phyloP scores from a whole-genome alignment of 2,888 invertebrate genomes.

The Lasiommata megera region DNA sequence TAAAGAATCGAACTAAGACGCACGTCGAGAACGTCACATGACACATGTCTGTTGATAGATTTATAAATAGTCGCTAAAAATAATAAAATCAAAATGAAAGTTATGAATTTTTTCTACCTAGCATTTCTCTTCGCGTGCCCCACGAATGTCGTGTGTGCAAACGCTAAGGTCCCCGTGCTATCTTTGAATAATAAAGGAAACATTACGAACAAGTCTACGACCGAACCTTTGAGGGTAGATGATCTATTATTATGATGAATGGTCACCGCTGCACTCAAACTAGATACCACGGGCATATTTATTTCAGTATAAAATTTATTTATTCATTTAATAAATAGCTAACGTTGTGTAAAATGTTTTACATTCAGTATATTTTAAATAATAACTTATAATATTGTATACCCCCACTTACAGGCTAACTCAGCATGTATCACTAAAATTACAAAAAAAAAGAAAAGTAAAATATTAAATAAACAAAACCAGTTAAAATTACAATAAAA shows the following conservation, averaged over 20 bases:
- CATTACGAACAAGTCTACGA: conserved; percentile 6
- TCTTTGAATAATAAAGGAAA: conserved; percentile 16
- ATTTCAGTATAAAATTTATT: too few species aligned
- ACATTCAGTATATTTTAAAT: too few species aligned
- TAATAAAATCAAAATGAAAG: conserved; percentile 11
- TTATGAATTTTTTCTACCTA: conserved; percentile 4
- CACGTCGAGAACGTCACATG: background rate
- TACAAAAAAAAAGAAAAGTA: too few species aligned
- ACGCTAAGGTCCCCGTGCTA: conserved; percentile 18
- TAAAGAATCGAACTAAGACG: background rate
- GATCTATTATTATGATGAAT: background rate
- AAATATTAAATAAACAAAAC: too few species aligned
- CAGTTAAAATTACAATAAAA: too few species aligned
- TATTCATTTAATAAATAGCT: too few species aligned
- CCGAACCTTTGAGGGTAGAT: conserved; percentile 24
- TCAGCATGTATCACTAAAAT: too few species aligned
- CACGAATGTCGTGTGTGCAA: background rate
- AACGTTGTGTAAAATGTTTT: too few species aligned
- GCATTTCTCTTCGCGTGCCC: background rate
- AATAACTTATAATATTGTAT: too few species aligned
- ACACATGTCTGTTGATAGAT: background rate
- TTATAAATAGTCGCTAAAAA: background rate
- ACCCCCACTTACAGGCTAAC: too few species aligned
- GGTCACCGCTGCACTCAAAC: too few species aligned
- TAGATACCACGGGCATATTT: too few species aligned